Conservation (phyloP, 1,140 invertebrate genomes). For the Trachymyrmex septentrionalis region DNA sequence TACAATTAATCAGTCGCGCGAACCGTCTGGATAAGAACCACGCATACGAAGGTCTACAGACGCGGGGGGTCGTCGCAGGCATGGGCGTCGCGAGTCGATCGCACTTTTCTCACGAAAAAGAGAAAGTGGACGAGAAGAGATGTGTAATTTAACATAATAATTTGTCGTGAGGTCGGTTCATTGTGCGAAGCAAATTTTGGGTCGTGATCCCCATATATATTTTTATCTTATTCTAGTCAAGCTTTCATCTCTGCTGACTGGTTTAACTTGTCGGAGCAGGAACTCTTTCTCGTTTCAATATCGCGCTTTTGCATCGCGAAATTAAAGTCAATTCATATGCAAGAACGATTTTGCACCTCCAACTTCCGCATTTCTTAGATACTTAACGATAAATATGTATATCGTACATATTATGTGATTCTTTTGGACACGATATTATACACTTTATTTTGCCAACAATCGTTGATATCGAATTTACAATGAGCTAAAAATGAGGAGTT, state of each 20-base stretch:
- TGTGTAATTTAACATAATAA: neutral
- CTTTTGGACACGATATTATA: neutral
- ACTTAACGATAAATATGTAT: neutral
- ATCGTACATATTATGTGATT: neutral
- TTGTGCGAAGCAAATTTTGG: neutral
- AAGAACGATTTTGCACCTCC: neutral
- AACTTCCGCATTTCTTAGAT: slow-evolving; percentile 9
- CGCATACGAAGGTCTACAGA: neutral
- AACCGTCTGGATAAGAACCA: slow-evolving; percentile 39
- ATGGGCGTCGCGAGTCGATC: slow-evolving; percentile 6
- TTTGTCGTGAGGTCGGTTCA: neutral
- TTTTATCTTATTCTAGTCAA: slow-evolving; percentile 16
- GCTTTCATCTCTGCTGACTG: neutral
- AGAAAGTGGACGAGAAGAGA: neutral
- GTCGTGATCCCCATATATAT: neutral
- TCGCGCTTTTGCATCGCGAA: neutral
- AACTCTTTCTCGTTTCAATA: neutral
- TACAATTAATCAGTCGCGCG: slow-evolving; percentile 52
- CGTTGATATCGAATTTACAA: slow-evolving; percentile 11
- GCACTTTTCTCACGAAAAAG: neutral
- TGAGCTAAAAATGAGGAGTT: slow-evolving; percentile 20
- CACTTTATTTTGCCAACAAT: neutral
- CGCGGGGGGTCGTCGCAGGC: neutral
- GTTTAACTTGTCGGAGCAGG: neutral
- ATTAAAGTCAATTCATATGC: slow-evolving; percentile 20